Percentiles rank a stretch among this genome's conserved stretches.
Evolutionary conservation across 1,140 invertebrate species (phyloP).

Genomic region (Teleopsis dalmanni): DNA sequence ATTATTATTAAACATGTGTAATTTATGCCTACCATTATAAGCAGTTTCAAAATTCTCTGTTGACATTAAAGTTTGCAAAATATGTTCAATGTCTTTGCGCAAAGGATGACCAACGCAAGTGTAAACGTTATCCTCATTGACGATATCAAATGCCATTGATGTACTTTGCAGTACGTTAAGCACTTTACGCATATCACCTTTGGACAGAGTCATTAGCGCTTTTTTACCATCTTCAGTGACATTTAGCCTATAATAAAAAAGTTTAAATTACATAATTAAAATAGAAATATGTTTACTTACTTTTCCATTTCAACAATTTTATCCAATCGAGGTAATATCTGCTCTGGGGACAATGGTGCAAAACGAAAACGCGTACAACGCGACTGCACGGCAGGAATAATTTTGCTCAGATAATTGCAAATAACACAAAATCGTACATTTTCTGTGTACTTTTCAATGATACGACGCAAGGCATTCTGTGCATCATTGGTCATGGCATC

Average conservation of each 20-base stretch:
- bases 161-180: slow-evolving; percentile 94
- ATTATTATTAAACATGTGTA: background rate
- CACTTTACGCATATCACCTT: slow-evolving; percentile 98
- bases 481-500: slow-evolving; percentile 99
- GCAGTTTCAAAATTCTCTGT: slow-evolving; percentile 68
- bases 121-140: slow-evolving; percentile 91
- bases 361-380: slow-evolving; percentile 96
- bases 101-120: slow-evolving; percentile 93
- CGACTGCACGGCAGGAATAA: slow-evolving; percentile 96
- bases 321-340: slow-evolving; percentile 85
- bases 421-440: slow-evolving; percentile 98
- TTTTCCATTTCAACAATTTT: slow-evolving; percentile 80
- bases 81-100: slow-evolving; percentile 80
- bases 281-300: slow-evolving; percentile 47
- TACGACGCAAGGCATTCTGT: slow-evolving; percentile 94
- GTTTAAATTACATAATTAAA: background rate
- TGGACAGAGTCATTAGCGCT: slow-evolving; percentile 80
- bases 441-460: slow-evolving; percentile 98
- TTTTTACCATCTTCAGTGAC: slow-evolving; percentile 86
- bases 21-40: slow-evolving; percentile 64
- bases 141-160: slow-evolving; percentile 74
- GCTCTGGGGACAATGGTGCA: slow-evolving; percentile 75
- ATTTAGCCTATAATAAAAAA: slow-evolving; percentile 58
- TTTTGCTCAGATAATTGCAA: slow-evolving; percentile 97
- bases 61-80: slow-evolving; percentile 84